Percentiles rank a stretch among this genome's conserved stretches.
phyloP scores from a whole-genome alignment of 2,113 vertebrate genomes.

The Atherinomorus stipes region DNA sequence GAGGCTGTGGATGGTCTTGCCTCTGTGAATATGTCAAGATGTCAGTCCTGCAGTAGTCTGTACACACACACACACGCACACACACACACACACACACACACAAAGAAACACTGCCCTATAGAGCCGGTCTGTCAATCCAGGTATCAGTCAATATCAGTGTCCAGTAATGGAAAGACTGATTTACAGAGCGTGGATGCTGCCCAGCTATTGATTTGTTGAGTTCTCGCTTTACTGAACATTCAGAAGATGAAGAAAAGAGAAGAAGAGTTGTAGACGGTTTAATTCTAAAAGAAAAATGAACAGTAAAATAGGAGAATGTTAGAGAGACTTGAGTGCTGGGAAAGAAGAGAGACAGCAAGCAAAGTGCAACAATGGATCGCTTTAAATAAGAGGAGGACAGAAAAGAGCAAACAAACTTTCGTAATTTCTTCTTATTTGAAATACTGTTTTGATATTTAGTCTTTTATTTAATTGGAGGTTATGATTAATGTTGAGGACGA shows the following conservation, averaged over 20 bases:
- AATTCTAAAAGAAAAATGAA: slow-evolving; percentile 18
- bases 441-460: too few relatives aligned
- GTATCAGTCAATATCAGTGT: slow-evolving; percentile 65
- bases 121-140: slow-evolving; percentile 51
- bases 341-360: background rate
- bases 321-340: background rate
- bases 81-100: slow-evolving; percentile 19
- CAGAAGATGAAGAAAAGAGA: slow-evolving; percentile 24
- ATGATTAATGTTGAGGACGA: too few relatives aligned
- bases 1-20: slow-evolving; percentile 15
- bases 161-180: slow-evolving; percentile 61
- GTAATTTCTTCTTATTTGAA: too few relatives aligned
- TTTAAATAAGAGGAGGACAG: background rate
- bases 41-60: slow-evolving; percentile 17
- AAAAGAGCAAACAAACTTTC: background rate
- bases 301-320: background rate
- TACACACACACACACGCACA: slow-evolving; percentile 21
- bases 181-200: slow-evolving; percentile 45
- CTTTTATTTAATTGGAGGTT: too few relatives aligned
- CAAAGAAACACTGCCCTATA: slow-evolving; percentile 30
- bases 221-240: slow-evolving; percentile 47
- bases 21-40: slow-evolving; percentile 53
- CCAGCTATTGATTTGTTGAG: slow-evolving; percentile 53
- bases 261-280: slow-evolving; percentile 10
- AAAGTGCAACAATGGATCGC: background rate